A percentile compares a stretch with the other conserved stretches of the same genome.
Evolutionary conservation across 2,797 vertebrate species (phyloP).

Genomic region (Ctenopoma multispine): DNA sequence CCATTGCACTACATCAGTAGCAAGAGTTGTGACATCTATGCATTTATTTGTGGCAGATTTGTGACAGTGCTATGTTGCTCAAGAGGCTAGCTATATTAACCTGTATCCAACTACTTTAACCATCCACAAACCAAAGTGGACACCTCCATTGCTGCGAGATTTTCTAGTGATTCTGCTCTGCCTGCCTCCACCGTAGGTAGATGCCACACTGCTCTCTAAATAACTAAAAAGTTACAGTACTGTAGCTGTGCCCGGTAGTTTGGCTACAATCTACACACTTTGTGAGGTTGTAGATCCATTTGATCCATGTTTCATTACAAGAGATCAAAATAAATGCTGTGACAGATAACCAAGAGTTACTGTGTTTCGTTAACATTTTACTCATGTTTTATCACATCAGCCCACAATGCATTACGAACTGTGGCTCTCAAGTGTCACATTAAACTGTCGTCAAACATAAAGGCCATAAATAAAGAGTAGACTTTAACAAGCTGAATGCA

Average conservation of each 20-base stretch:
- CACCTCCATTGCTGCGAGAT: no score
- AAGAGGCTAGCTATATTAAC: not conserved
- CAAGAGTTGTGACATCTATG: no score
- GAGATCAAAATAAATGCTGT: no score
- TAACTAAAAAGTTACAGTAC: no score
- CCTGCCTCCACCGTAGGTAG: not conserved
- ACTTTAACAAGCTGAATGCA: not conserved
- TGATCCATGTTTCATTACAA: not conserved
- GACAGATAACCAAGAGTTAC: no score
- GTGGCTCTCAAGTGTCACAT: not conserved
- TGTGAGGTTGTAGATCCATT: no score
- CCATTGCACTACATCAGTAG: no score
- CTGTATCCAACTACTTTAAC: not conserved
- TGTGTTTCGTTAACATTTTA: not conserved
- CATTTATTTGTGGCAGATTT: not conserved
- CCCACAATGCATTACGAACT: not conserved
- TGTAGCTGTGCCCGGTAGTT: not conserved
- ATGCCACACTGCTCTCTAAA: not conserved
- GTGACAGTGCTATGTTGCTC: not conserved
- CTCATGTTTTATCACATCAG: not conserved
- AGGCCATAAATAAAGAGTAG: conserved; percentile 1
- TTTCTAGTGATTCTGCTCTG: not conserved
- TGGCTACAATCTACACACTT: not conserved
- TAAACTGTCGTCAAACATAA: not conserved
- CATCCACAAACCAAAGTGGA: no score